Base-by-base conservation (phyloP, 2,797 vertebrate genomes). In the Hypotaenidia philippensis region DNA sequence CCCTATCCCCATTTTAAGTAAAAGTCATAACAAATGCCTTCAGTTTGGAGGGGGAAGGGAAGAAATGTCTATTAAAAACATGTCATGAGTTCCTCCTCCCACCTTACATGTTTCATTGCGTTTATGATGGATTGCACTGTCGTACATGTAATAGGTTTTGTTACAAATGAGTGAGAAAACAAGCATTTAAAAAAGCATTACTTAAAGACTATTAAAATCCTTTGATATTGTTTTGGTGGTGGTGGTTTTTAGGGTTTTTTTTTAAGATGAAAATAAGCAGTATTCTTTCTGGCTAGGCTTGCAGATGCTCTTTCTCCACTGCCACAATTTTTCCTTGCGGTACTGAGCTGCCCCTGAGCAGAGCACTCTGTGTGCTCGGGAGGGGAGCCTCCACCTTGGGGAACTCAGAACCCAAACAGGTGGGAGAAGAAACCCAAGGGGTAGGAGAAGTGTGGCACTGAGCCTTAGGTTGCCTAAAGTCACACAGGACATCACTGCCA, bases 131-230 rank as follows among this genome's bases (percentile, higher is more conserved):
- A 95, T 92, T 95, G 87, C 90, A 59, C 77, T 93, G 94, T 83
- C 44, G 0, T 50, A 86, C 66, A 27, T 88, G 87, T 94, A 96
- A 96, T 95, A 86, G 93, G 91, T 93, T 96, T 94, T 83, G 94
- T 93, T 96, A 96, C 87, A 96, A 96, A 96, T 93, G 87, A 96
- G 89, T 91, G 93, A 93, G 90, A 97, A 96, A 97, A 91, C 89
- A 96, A 96, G 2, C 84, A 86, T 97, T 96, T 94, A 55, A 93
- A 94, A 95, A 96, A 72, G 38, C 95, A 94, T 96, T 95, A 95
- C 80, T 95, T 96, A 95, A 93, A 94, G 85, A 66, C 90, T 93
- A 93, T 95, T 90, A 94, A 89, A 95, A 65, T 79, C 56, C 77
- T 94, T 93, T 83, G 47, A 93, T 95, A 65, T 56, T 76, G 44